Evolutionary conservation across 2,797 vertebrate genomes (phyloP), one percentile per base, ranked within the genome.

Genomic region (Trachurus trachurus): DNA sequence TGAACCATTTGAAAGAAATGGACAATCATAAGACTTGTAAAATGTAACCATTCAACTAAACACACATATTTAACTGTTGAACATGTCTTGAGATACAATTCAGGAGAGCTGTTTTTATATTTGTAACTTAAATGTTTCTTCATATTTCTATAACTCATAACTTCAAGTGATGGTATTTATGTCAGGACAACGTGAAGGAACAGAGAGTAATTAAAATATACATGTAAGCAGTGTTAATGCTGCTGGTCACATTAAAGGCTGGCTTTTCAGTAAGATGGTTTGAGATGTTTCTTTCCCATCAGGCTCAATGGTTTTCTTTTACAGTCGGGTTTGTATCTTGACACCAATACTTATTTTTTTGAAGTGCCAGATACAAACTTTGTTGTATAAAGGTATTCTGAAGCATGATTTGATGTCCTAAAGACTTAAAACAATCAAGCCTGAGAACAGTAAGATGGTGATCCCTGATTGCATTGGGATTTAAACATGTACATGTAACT

Each of bases 221-320:
- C 79, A 59, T 72, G 76, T 66, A 49, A 65, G 22, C 29, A 12
- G 61, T 89, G 15, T 31, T 62, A 26, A 52, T 71, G 16, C 31
- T 45, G 56, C 76, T 2, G 0, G 22, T 74, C 26, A 31, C 22
- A 71, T 64, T 74, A 76, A 78, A 78, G 34, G 29, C 39, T 60
- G n/a, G 9, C n/a, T 64, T 60, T 70, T 53, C 52, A 66, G 37
- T 26, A 42, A 58, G 15, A 56, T 37, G 19, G 19, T 60, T 62
- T 50, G 21, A 72, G 62, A n/a, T 62, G 16, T 8, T 8, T 53
- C 10, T 53, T 53, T 9, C 6, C 22, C 10, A 26, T 26, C 22
- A 26, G 12, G 4, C 19, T 26, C 5, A 19, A 17, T 61, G 11
- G 21, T 50, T 13, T 9, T 37, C 52, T 4, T 58, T 7, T 52